Percentiles rank a stretch among this genome's conserved stretches.
Evolutionary conservation across 1,140 invertebrate genomes (phyloP).

Genomic region (Rhagoletis zephyria): DNA sequence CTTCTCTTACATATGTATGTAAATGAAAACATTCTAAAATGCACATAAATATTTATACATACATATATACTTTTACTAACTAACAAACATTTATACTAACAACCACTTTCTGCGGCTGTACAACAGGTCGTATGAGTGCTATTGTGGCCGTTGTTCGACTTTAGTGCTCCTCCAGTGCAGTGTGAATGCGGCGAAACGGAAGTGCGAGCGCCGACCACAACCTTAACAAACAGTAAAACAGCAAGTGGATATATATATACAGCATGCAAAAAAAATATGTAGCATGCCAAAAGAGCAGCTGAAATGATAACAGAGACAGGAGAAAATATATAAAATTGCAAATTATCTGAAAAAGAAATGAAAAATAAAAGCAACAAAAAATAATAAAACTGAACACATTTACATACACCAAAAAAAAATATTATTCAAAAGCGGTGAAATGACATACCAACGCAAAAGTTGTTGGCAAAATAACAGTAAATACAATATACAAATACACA

Average conservation of each 20-base stretch:
- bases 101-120: not conserved
- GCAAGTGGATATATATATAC: not conserved
- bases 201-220: conserved; percentile 28
- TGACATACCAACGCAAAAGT: not conserved
- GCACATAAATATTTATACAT: too few species aligned
- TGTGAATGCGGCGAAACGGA: not conserved
- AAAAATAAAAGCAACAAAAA: conserved; percentile 13
- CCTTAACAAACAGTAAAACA: not conserved
- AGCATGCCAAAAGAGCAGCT: conserved; percentile 4
- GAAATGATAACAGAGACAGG: not conserved
- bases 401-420: not conserved
- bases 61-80: too few species aligned
- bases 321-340: not conserved
- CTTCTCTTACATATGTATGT: too few species aligned
- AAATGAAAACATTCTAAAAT: too few species aligned
- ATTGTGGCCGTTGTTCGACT: not conserved
- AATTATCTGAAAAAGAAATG: not conserved
- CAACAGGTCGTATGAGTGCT: conserved; percentile 35
- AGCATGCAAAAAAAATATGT: not conserved
- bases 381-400: conserved; percentile 32
- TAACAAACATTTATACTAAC: not conserved
- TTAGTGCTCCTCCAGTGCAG: too few species aligned
- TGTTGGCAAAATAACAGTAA: not conserved
- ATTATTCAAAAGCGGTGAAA: not conserved
- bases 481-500: not conserved